Conservation (phyloP, 2,797 vertebrate species). For the Saxicola maurus region DNA sequence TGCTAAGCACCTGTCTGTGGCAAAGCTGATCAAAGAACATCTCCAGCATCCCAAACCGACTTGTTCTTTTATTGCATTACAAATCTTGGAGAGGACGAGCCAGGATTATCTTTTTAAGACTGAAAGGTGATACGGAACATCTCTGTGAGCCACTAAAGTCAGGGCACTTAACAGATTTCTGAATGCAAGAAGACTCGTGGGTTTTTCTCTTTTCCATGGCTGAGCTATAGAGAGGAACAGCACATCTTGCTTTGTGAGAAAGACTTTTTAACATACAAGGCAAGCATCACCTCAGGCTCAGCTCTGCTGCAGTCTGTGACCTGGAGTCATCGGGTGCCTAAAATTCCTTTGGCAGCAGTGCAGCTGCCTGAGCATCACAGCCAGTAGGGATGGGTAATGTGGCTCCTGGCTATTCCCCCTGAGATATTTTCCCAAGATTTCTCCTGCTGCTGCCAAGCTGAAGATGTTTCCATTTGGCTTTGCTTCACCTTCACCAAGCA, state of each 20-base stretch:
- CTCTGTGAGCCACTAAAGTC: not conserved
- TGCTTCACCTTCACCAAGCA: not conserved
- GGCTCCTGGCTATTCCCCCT: not conserved
- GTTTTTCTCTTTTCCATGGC: not conserved
- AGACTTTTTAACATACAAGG: not conserved
- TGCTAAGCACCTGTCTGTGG: not conserved
- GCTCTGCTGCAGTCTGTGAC: not conserved
- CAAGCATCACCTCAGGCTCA: not conserved
- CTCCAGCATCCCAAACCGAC: not conserved
- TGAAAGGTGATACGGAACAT: not conserved
- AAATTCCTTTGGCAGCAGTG: not conserved
- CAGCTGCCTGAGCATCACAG: not conserved
- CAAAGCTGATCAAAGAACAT: not conserved
- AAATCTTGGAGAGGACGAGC: not conserved
- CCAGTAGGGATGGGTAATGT: accelerated
- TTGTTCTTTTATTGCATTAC: not conserved
- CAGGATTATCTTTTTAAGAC: not conserved
- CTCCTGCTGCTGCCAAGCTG: not conserved
- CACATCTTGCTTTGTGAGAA: not conserved
- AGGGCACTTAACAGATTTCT: not conserved
- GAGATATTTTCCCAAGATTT: not conserved
- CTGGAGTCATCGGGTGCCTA: not conserved
- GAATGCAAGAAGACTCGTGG: not conserved
- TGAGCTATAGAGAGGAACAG: not conserved
- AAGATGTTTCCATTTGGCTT: not conserved